Percentiles rank a stretch among this genome's conserved stretches.
Conservation (phyloP, 2,113 vertebrate genomes). For the Artemisiospiza belli region DNA sequence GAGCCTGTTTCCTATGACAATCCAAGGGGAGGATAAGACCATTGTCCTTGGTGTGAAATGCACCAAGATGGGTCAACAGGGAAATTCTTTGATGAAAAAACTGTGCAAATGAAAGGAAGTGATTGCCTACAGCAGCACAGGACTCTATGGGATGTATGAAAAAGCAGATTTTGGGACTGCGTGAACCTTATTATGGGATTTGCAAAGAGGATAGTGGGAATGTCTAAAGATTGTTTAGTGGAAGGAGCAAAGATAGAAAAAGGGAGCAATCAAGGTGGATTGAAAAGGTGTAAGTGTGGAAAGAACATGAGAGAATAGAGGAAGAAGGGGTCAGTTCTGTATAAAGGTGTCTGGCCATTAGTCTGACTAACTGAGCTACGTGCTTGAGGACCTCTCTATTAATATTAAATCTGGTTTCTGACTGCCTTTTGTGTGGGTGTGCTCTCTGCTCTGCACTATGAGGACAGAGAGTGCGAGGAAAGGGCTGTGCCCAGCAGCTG, state of each 20-base stretch:
- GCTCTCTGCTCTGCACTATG: not conserved
- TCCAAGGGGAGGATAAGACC: not conserved
- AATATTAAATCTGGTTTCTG: not conserved
- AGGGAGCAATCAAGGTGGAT: not conserved
- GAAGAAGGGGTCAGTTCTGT: not conserved
- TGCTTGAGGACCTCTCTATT: not conserved
- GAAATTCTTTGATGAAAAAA: not conserved
- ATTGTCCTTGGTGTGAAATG: not conserved
- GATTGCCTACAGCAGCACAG: not conserved
- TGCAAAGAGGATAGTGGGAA: not conserved
- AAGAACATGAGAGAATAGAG: not conserved
- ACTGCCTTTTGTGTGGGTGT: not conserved
- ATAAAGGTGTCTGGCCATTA: not conserved
- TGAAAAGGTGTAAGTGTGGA: not conserved
- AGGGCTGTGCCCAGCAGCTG: not conserved
- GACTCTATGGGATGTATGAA: not conserved
- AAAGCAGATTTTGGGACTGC: not conserved
- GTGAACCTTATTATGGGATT: not conserved
- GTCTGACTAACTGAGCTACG: not conserved
- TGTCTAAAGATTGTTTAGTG: not conserved
- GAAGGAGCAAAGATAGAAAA: not conserved
- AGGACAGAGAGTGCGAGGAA: not conserved
- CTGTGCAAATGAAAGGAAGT: not conserved
- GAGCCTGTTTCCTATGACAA: not conserved
- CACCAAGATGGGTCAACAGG: not conserved